Evolutionary conservation across 2,888 invertebrate genomes (phyloP).

Genomic region (Megaustenia siamemsis): DNA sequence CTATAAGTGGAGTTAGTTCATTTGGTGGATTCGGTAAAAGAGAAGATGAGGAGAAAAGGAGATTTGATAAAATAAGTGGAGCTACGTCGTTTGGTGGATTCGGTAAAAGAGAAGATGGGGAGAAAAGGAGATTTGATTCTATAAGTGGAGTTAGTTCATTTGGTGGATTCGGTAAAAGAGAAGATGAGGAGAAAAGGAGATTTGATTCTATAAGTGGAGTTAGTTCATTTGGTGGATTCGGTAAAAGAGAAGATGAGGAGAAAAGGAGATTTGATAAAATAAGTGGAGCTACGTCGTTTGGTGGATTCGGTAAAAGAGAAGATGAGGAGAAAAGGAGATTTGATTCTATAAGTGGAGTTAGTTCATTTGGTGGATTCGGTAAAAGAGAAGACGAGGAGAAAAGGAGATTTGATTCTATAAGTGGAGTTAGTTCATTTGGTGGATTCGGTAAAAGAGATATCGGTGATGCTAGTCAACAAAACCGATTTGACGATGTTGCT

Average conservation of each 20-base stretch:
- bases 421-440: neutral
- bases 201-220: constrained; percentile 18
- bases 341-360: neutral
- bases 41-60: constrained; percentile 18
- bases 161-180: constrained; percentile 16
- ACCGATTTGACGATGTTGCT: no score
- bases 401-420: constrained; percentile 21
- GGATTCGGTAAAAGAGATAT: constrained; percentile 25
- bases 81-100: neutral
- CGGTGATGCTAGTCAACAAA: no score
- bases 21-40: constrained; percentile 40
- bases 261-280: constrained; percentile 20
- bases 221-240: constrained; percentile 22
- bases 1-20: constrained; percentile 2
- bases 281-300: neutral
- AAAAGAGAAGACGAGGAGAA: constrained; percentile 7
- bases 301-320: neutral
- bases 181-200: constrained; percentile 7
- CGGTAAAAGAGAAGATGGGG: constrained; percentile 13
- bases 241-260: constrained; percentile 12
- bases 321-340: constrained; percentile 5
- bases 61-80: constrained; percentile 18
- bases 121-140: constrained; percentile 20
- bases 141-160: constrained; percentile 14
- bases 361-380: neutral